phyloP scores from a whole-genome alignment of 2,888 invertebrate genomes.

The Resseliella maxima region DNA sequence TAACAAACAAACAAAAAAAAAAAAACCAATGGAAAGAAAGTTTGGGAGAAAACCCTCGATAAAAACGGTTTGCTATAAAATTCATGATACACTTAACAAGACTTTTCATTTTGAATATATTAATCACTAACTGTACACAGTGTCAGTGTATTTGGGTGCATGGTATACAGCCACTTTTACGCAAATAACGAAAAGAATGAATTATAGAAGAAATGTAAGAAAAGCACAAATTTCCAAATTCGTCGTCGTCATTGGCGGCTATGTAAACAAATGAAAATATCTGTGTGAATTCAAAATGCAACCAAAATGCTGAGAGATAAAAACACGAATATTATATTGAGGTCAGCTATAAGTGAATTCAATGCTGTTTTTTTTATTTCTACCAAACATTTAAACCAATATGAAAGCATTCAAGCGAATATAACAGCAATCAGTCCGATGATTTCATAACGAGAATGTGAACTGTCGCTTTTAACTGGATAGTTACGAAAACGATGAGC shows the following conservation, averaged over 20 bases:
- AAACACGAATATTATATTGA: background rate
- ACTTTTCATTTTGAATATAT: slow-evolving; percentile 7
- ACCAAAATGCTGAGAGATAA: background rate
- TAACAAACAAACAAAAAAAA: background rate
- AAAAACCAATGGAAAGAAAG: background rate
- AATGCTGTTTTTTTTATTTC: background rate
- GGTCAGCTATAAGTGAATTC: background rate
- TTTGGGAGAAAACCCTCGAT: background rate
- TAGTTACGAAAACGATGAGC: background rate
- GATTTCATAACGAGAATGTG: background rate
- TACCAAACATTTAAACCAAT: background rate
- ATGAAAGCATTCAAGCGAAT: background rate
- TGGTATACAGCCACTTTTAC: no score
- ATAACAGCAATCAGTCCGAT: background rate
- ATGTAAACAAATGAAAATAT: background rate
- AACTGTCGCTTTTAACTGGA: background rate
- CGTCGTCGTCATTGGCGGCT: no score
- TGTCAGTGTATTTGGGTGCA: no score
- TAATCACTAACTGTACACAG: background rate
- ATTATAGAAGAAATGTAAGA: background rate
- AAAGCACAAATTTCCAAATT: background rate
- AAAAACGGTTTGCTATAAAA: background rate
- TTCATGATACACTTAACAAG: background rate
- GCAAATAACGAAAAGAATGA: background rate
- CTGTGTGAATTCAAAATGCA: background rate